Base-by-base conservation (phyloP, 1,140 invertebrate genomes). In the Teleopsis dalmanni region DNA sequence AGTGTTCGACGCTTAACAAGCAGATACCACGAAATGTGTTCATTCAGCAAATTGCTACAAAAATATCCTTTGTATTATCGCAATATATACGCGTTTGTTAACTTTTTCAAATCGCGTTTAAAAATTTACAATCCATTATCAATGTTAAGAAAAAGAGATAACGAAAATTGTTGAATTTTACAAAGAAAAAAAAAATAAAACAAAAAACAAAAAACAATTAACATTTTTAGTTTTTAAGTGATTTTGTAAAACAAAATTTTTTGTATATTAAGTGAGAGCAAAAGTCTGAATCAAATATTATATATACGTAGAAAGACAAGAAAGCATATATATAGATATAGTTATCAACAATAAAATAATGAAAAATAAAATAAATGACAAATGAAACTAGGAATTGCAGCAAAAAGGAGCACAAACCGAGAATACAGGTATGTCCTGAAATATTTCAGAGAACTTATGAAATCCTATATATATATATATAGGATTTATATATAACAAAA, bases 81-180 rank as follows among this genome's bases (percentile, higher is more conserved):
- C 55, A 60, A 67, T 63, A 65, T 57, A 52, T 67, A 62, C 57
- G 63, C 63, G 53, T 62, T 59, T 49, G 63, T 67, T 47, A 64
- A 60, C 50, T 66, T 67, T 56, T 67, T 67, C 57, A 67, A 67
- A 52, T 67, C 64, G 59, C 64, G 64, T 52, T 66, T 67, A 67
- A 67, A 67, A 57, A 35, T 34, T 34, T 35, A 35, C 29, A 46
- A 46, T 16, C 14, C n/a, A 38, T 38, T 16, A 22, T 1, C 37
- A 19, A 38, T 18, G 21, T 18, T 38, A 25, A 23, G 38, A 9
- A n/a, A 41, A 26, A 41, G 34, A 16, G 34, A 36, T 36, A 36
- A 36, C 7, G 6, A 14, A 8, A 8, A 36, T 29, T 29, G 13
- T 8, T 7, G 13, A 29, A 29, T 29, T n/a, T 9, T 36, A 36